Base-by-base conservation (phyloP, 2,888 invertebrate species). In the Saturnia pavonia region DNA sequence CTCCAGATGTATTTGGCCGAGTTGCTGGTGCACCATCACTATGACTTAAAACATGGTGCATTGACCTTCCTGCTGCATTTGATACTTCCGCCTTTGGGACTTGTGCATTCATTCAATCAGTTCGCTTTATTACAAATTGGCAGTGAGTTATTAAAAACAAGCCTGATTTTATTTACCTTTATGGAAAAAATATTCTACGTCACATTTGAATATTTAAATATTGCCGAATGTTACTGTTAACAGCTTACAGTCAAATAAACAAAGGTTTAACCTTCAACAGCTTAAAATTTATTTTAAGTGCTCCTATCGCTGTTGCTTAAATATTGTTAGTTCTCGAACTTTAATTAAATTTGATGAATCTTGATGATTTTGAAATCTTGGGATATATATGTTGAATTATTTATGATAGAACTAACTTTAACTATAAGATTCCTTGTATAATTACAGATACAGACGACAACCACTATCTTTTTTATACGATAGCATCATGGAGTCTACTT, bases 71-170 rank as follows among this genome's bases (percentile, higher is more conserved):
- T 87, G 0, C 73, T 91, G 57, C 85, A 90, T 16, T 75, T 91
- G 3, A 9, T 88, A 2, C 73, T 92, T 45, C 92, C 92, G 1
- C 90, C 92, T 0, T 70, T 92, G 51, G 92, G 92, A 0, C 84
- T 92, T 0, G 86, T 90, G 34, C 86, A 91, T 70, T 88, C 87
- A 0, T 85, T 92, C 68, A 88, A 92, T 71, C 82, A 88, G 69
- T 92, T 91, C 73, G 90, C 92, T 0, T 74, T 92, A 27, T 77
- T 92, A 25, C 87, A 91, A 70, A 91, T 88, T 65, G 88, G 87
- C 34, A 68, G 71, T 71, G 9, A 71, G 71, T 71, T 54, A 70
- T 16, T 63, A 48, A 54, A 16, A 54, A 22, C 11, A 54, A 22
- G n/a, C 9, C 11, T n/a, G 11, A 22, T 22, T n/a, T 54, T 54